Evolutionary conservation across 2,888 invertebrate species (phyloP), one percentile per base, ranked within the genome.

Genomic region (Osmoderma eremita): DNA sequence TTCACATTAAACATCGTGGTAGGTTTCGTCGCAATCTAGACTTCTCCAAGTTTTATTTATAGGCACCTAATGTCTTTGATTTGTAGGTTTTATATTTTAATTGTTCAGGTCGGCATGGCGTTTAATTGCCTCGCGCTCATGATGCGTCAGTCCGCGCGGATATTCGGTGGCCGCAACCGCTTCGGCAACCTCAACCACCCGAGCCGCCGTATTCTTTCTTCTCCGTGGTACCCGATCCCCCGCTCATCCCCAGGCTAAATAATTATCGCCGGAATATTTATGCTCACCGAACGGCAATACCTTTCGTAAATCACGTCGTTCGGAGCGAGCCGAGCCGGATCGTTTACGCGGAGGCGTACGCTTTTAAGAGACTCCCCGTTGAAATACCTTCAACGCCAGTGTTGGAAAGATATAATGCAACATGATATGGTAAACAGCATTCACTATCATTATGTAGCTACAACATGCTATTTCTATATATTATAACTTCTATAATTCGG

Each of bases 11-110:
- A 13, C 58, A 61, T 61, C 45, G 58, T 45, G 58, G 58, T 61
- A 61, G 58, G 58, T 61, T 61, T 45, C 45, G 10, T 24, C 13
- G 36, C 18, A 36, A 24, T 61, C 30, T n/a, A 10, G 30, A 61
- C 58, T 30, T 61, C 58, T 30, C 45, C 58, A 45, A 45, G 20
- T n/a, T 30, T 61, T 61, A 61, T 61, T 61, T 61, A 61, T 61
- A 15, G 51, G 22, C 63, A 42, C 53, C 50, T 51, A 39, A 41
- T 51, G 45, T 41, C 39, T 38, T 58, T 65, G 65, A 65, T 42
- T 65, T 65, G 54, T 65, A 42, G 65, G 49, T 49, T 65, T 65
- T 50, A 49, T 65, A 50, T 65, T 58, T 65, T 50, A 58, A 65
- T 49, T 49, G 65, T 49, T 48, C 65, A 58, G 30, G 45, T 38